Conservation (phyloP, 2,113 vertebrate genomes). For the Sterrhoptilus dennistouni region DNA sequence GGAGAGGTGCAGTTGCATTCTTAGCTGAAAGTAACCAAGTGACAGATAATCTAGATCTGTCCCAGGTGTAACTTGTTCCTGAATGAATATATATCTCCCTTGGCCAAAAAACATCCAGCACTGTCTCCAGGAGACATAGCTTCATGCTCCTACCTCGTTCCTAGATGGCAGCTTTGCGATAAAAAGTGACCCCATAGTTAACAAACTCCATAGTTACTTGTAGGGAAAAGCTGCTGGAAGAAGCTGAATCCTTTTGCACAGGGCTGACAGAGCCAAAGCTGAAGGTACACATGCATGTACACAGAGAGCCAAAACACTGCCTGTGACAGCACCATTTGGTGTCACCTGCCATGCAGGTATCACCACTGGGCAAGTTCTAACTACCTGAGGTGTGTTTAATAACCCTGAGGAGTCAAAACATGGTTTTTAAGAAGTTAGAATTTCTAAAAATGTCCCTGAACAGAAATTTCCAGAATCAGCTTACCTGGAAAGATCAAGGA, state of each 20-base stretch:
- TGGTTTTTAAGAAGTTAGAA: background rate
- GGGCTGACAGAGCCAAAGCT: background rate
- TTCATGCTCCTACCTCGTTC: background rate
- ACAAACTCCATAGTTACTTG: background rate
- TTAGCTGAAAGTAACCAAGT: background rate
- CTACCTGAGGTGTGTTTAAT: background rate
- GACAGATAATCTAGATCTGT: background rate
- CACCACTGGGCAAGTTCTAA: background rate
- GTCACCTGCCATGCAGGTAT: background rate
- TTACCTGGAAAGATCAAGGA: background rate
- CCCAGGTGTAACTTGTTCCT: background rate
- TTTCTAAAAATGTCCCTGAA: background rate
- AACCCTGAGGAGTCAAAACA: background rate
- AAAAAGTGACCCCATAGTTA: background rate
- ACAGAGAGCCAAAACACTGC: background rate
- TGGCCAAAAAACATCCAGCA: background rate
- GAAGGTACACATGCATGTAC: rapidly evolving
- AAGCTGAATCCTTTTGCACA: background rate
- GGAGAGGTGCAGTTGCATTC: background rate
- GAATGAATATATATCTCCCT: background rate
- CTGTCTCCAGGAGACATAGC: background rate
- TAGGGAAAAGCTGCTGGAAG: background rate
- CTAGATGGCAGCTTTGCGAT: background rate
- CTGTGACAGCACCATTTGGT: background rate
- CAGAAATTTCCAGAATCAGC: background rate